Evolutionary conservation across 2,113 vertebrate species (phyloP), one percentile per base, ranked within the genome.

Genomic region (Mellivora capensis): DNA sequence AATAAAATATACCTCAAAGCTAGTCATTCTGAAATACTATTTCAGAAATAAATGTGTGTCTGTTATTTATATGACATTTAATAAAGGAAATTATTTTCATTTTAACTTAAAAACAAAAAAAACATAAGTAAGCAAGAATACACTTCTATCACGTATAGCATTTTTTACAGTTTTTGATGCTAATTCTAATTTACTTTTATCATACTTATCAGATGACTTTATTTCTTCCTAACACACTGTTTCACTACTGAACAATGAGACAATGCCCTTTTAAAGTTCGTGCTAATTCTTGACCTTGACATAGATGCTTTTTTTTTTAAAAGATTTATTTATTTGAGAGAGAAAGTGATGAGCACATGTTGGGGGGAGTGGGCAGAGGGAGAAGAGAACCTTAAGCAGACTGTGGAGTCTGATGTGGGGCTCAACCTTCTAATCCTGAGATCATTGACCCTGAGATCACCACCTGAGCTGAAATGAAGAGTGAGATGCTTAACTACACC

Each of bases 31-130:
- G 87, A 98, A 97, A 97, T 47, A 81, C 54, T 84, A 64, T 95
- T 94, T 97, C 81, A 89, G 83, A 84, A 96, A 94, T 94, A 98
- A 98, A 96, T 97, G 29, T 97, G 23, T 39, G 37, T 96, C 14
- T 93, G 52, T 97, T 98, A 98, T 98, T 98, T 98, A 98, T 96
- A 80, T 79, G 94, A 96, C 23, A 96, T 85, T 85, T 93, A 91
- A 85, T 93, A 97, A 97, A 82, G 67, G 64, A 76, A 49, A 79
- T n/a, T 59, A 39, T 88, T 93, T 94, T 83, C 42, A 3, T 25
- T 77, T 77, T 69, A 1, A 95, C 37, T 91, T 27, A 84, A 76
- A 91, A 93, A n/a, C 37, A 76, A 83, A 97, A 82, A 64, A 85
- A 80, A 86, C 14, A 86, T 71, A 83, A 96, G 34, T 86, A 94